phyloP scores from a whole-genome alignment of 1,140 invertebrate genomes.

The Dendrolimus punctatus region DNA sequence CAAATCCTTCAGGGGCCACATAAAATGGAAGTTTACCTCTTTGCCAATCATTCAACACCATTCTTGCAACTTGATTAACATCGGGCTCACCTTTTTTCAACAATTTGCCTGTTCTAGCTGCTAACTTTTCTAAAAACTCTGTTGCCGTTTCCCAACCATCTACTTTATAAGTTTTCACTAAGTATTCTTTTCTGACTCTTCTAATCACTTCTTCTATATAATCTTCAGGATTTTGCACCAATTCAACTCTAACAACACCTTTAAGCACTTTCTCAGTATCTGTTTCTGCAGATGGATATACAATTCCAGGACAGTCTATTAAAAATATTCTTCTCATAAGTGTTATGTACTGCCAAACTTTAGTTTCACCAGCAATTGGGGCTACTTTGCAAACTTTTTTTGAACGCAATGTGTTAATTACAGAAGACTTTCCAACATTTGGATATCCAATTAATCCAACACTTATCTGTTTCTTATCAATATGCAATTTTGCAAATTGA shows the following conservation, averaged over 20 bases:
- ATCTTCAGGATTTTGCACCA: conserved; percentile 95
- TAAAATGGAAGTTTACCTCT: conserved; percentile 97
- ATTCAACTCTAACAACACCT: conserved; percentile 95
- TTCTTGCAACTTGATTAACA: conserved; percentile 88
- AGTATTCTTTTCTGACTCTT: conserved; percentile 91
- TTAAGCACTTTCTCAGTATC: conserved; percentile 98
- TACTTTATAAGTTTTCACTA: conserved; percentile 94
- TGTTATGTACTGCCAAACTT: conserved; percentile 99
- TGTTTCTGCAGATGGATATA: conserved; percentile 93
- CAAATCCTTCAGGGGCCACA: conserved; percentile 86
- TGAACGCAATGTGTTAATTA: conserved; percentile 96
- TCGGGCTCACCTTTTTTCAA: conserved; percentile 98
- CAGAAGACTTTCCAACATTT: conserved; percentile 98
- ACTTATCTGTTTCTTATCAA: conserved; percentile 98
- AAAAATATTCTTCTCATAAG: conserved; percentile 97
- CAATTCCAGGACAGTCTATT: conserved; percentile 99
- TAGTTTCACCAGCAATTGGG: conserved; percentile 99
- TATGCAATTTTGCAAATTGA: conserved; percentile 96
- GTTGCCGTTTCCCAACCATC: conserved; percentile 83
- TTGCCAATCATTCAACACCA: conserved; percentile 99
- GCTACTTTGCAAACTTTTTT: conserved; percentile 99
- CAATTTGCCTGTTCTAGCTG: conserved; percentile 89
- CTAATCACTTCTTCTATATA: conserved; percentile 91
- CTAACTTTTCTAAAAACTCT: conserved; percentile 95
- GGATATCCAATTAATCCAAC: conserved; percentile 99